These are phyloP conservation scores for Pristionchus japonicus DNA, from an alignment of 2,888 invertebrate species.

Conservation along the genomic window DNA sequence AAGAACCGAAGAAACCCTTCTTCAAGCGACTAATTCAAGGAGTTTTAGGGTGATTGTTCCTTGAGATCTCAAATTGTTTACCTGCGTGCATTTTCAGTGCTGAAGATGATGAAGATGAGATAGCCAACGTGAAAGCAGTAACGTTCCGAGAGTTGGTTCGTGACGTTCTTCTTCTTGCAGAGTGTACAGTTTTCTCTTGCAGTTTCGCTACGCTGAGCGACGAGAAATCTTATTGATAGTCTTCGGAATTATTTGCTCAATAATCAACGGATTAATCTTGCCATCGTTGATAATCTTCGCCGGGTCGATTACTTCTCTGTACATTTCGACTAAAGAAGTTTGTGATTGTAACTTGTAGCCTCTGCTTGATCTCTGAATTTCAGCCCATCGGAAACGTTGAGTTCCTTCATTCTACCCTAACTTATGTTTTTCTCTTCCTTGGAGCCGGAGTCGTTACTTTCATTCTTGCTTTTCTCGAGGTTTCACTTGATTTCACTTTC, in stretches of 20 bases:
- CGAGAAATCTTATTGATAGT: neutral
- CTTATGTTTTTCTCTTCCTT: neutral
- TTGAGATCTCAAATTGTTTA: neutral
- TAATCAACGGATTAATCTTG: neutral
- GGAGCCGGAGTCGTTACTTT: neutral
- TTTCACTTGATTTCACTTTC: too few relatives aligned
- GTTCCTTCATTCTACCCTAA: neutral
- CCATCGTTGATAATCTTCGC: neutral
- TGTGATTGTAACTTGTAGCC: neutral
- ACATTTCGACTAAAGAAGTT: neutral
- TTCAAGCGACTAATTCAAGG: neutral
- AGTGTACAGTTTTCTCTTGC: neutral
- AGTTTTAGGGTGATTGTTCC: neutral
- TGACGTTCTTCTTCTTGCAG: neutral
- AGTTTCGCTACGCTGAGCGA: conserved; percentile 16
- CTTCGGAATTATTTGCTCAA: neutral
- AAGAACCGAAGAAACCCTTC: neutral
- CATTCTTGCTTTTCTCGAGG: neutral
- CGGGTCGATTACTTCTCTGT: neutral
- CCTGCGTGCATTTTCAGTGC: neutral
- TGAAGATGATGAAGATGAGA: conserved; percentile 14
- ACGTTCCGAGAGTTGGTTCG: neutral
- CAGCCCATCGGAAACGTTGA: neutral
- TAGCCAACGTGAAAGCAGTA: neutral
- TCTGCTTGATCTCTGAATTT: neutral